A percentile compares a stretch with the other conserved stretches of the same genome.
phyloP scores from a whole-genome alignment of 64 coral and sea anemone species.

The Actinia tenebrosa region DNA sequence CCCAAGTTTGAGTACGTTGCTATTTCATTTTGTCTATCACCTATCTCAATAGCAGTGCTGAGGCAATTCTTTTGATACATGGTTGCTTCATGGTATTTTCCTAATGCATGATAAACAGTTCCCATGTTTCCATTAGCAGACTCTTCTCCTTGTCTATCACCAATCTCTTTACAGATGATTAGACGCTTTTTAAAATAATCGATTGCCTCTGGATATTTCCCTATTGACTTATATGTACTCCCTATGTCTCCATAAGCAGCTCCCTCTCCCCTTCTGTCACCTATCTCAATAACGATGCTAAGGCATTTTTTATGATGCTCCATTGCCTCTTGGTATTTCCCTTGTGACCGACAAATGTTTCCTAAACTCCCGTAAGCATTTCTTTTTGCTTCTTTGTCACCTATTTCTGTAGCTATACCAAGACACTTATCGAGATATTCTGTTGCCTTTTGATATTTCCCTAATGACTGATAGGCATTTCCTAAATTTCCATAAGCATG shows the following conservation, averaged over 20 bases:
- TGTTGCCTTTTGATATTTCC: neutral
- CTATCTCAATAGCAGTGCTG: neutral
- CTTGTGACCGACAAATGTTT: too few relatives aligned
- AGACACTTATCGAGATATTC: too few relatives aligned
- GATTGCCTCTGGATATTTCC: neutral
- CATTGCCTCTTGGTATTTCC: too few relatives aligned
- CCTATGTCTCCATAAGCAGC: too few relatives aligned
- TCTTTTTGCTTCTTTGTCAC: too few relatives aligned
- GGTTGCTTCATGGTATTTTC: conserved; percentile 20
- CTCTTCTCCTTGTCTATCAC: neutral
- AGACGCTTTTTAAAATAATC: conserved; percentile 28
- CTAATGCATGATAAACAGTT: neutral
- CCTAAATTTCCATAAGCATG: neutral
- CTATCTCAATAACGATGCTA: too few relatives aligned
- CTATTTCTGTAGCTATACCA: too few relatives aligned
- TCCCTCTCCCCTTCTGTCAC: too few relatives aligned
- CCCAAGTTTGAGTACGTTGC: neutral
- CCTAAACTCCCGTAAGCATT: too few relatives aligned
- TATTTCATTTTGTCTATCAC: conserved; percentile 9
- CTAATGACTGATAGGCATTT: neutral
- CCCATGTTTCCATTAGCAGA: conserved; percentile 12
- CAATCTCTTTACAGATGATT: conserved; percentile 17
- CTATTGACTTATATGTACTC: too few relatives aligned
- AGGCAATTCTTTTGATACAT: conserved; percentile 16
- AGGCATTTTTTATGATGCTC: too few relatives aligned